Percentiles rank a stretch among this genome's conserved stretches.
Conservation (phyloP, 2,888 invertebrate genomes). For the Hypena proboscidalis region DNA sequence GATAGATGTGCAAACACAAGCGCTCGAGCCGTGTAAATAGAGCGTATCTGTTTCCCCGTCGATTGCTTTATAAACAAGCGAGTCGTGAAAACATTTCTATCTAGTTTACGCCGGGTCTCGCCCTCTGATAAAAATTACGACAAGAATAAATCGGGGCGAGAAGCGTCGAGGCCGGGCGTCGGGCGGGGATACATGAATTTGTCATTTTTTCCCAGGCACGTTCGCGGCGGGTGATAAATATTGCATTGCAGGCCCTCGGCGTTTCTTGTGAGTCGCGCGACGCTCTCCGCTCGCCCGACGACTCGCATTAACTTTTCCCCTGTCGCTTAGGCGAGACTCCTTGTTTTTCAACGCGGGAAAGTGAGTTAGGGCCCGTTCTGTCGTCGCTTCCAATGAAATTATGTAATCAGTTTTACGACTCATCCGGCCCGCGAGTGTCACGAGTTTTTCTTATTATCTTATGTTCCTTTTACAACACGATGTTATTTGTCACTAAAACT, state of each 20-base stretch:
- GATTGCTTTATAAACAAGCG: conserved; percentile 83
- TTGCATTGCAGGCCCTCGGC: conserved; percentile 77
- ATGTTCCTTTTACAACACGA: conserved; percentile 36
- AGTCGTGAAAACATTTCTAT: conserved; percentile 81
- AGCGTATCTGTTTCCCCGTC: conserved; percentile 78
- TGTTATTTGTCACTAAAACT: conserved; percentile 20
- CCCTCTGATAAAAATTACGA: conserved; percentile 81
- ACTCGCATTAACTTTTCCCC: conserved; percentile 69
- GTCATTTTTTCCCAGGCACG: conserved; percentile 84
- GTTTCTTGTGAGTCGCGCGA: conserved; percentile 59
- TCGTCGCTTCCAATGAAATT: conserved; percentile 78
- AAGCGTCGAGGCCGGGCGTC: conserved; percentile 50
- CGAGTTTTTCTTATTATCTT: conserved; percentile 60
- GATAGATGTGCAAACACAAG: conserved; percentile 74
- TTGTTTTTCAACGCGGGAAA: conserved; percentile 75
- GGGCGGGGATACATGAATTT: conserved; percentile 78
- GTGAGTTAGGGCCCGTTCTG: conserved; percentile 71
- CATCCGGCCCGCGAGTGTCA: conserved; percentile 66
- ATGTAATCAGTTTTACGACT: conserved; percentile 79
- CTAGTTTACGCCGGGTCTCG: conserved; percentile 72
- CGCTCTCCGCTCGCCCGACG: conserved; percentile 48
- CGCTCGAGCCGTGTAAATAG: conserved; percentile 69
- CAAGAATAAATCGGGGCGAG: conserved; percentile 75
- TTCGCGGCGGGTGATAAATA: conserved; percentile 82
- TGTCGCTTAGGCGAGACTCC: conserved; percentile 65